Evolutionary conservation across 2,797 vertebrate species (phyloP).

Genomic region (Percopsis omiscomaycus): DNA sequence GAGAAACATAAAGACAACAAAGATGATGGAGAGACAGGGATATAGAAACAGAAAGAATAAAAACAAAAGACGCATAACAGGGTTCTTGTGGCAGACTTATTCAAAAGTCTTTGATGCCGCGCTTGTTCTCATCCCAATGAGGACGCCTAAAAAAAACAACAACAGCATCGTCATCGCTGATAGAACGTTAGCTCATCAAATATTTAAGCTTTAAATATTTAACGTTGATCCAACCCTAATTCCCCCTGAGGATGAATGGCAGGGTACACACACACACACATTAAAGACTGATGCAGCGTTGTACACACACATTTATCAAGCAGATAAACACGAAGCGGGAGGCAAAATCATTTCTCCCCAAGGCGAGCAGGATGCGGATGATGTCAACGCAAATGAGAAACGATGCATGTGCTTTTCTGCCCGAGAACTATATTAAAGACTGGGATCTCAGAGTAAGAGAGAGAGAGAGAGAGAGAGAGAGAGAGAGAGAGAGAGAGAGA

Average conservation of each 20-base stretch:
- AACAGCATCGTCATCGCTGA: slow-evolving; percentile 45
- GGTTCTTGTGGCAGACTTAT: slow-evolving; percentile 1
- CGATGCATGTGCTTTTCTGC: slow-evolving; percentile 19
- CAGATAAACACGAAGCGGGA: slow-evolving; percentile 22
- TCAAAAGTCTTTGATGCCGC: slow-evolving; percentile 13
- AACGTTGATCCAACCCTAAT: slow-evolving; percentile 34
- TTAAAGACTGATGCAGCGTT: slow-evolving; percentile 5
- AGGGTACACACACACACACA: slow-evolving; percentile 3
- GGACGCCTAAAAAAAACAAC: slow-evolving; percentile 21
- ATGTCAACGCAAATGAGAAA: slow-evolving; percentile 40
- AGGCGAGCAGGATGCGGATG: slow-evolving; percentile 31
- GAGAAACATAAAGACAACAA: not conserved
- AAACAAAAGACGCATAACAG: not conserved
- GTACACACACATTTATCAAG: slow-evolving; percentile 18
- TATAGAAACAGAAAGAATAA: not conserved
- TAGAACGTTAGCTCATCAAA: slow-evolving; percentile 25
- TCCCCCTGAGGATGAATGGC: slow-evolving; percentile 22
- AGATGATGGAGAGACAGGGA: not conserved
- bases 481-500: not conserved
- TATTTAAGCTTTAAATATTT: slow-evolving; percentile 43
- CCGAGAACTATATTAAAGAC: too few relatives aligned
- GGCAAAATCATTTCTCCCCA: slow-evolving; percentile 30
- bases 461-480: not conserved
- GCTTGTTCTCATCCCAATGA: not conserved
- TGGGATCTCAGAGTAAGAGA: not conserved